A percentile compares a stretch with the other conserved stretches of the same genome.
Evolutionary conservation across 2,888 invertebrate species (phyloP).

Genomic region (Melieria omissa): DNA sequence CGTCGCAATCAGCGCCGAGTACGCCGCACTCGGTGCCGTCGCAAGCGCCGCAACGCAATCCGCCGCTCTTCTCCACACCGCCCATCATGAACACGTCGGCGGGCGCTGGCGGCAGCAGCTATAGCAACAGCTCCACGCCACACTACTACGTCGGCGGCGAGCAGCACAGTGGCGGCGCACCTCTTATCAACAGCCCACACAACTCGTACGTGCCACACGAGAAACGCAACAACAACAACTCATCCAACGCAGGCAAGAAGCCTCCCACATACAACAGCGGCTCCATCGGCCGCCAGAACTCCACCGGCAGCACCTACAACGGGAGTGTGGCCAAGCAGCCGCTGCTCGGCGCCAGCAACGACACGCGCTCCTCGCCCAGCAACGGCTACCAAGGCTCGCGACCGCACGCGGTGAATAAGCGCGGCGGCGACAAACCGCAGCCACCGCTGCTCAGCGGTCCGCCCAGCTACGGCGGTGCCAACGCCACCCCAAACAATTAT

Average conservation of each 20-base stretch:
- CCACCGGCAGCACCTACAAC: slow-evolving; percentile 43
- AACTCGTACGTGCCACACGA: slow-evolving; percentile 51
- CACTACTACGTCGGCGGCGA: slow-evolving; percentile 55
- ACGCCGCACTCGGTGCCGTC: slow-evolving; percentile 60
- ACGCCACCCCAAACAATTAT: slow-evolving; percentile 35
- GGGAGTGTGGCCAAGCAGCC: slow-evolving; percentile 52
- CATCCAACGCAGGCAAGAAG: slow-evolving; percentile 39
- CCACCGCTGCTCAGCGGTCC: slow-evolving; percentile 57
- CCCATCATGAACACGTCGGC: slow-evolving; percentile 56
- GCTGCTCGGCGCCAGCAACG: slow-evolving; percentile 56
- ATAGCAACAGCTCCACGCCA: slow-evolving; percentile 57
- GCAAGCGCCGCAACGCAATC: slow-evolving; percentile 53
- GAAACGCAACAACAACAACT: slow-evolving; percentile 54
- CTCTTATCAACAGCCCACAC: slow-evolving; percentile 40
- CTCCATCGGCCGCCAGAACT: slow-evolving; percentile 44
- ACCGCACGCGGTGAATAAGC: slow-evolving; percentile 55
- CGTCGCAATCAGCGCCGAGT: slow-evolving; percentile 65
- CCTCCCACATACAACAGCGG: slow-evolving; percentile 31
- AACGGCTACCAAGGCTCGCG: slow-evolving; percentile 53
- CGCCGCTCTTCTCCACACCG: slow-evolving; percentile 65
- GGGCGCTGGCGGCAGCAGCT: slow-evolving; percentile 48
- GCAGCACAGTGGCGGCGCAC: slow-evolving; percentile 42
- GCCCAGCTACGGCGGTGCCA: slow-evolving; percentile 43
- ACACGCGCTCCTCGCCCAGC: slow-evolving; percentile 58
- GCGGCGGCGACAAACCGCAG: slow-evolving; percentile 56